A percentile compares a stretch with the other conserved stretches of the same genome.
Conservation (phyloP, 2,888 invertebrate genomes). For the Griposia aprilina region DNA sequence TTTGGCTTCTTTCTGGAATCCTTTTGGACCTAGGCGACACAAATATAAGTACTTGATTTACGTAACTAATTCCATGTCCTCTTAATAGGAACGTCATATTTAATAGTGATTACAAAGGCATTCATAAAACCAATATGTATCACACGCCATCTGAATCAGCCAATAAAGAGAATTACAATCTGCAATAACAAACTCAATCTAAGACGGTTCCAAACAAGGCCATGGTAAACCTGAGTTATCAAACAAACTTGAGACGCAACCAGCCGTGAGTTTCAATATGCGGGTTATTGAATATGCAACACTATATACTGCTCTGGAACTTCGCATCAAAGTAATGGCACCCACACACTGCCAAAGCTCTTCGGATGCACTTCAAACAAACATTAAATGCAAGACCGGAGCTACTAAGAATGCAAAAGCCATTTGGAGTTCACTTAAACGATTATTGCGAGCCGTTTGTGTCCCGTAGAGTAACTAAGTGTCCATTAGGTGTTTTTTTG, state of each 20-base stretch:
- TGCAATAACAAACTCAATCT: slow-evolving; percentile 5
- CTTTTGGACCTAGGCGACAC: not conserved
- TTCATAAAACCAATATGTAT: not conserved
- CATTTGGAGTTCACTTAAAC: slow-evolving; percentile 55
- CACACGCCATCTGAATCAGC: not conserved
- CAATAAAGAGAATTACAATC: slow-evolving; percentile 1
- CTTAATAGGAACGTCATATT: not conserved
- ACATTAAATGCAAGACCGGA: slow-evolving; percentile 56
- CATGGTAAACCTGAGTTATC: not conserved
- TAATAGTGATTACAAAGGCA: not conserved
- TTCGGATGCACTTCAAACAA: slow-evolving; percentile 55
- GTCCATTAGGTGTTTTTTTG: slow-evolving; percentile 35
- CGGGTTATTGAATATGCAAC: slow-evolving; percentile 57
- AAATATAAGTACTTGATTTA: not conserved
- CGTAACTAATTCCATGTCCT: not conserved
- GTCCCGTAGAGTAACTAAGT: slow-evolving; percentile 54
- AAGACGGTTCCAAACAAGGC: slow-evolving; percentile 13
- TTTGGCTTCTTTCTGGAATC: not conserved
- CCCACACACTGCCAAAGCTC: slow-evolving; percentile 49
- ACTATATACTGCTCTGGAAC: slow-evolving; percentile 51
- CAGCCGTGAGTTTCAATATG: slow-evolving; percentile 30
- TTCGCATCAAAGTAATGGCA: slow-evolving; percentile 47
- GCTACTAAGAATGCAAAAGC: slow-evolving; percentile 61
- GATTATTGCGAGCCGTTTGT: slow-evolving; percentile 52
- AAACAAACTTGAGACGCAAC: slow-evolving; percentile 30